Conservation (phyloP, 2,888 invertebrate genomes). For the Drosophila tripunctata region DNA sequence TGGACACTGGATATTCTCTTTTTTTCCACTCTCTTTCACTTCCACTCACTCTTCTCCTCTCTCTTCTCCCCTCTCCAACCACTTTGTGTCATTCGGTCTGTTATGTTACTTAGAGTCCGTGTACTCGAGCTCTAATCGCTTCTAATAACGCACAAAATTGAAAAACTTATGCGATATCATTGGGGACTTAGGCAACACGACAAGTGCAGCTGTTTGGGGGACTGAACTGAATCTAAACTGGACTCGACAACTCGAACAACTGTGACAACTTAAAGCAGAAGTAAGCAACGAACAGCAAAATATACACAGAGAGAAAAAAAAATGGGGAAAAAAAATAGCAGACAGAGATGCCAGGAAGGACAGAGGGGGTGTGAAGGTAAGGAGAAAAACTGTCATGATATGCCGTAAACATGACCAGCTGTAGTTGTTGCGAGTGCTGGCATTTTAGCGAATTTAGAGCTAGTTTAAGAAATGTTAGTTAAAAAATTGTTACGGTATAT, state of each 20-base stretch:
- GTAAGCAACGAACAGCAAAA: slow-evolving; percentile 27
- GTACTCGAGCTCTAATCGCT: slow-evolving; percentile 80
- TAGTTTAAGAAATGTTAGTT: too few relatives aligned
- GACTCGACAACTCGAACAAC: slow-evolving; percentile 75
- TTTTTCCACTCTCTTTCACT: slow-evolving; percentile 2
- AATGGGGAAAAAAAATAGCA: slow-evolving; percentile 5
- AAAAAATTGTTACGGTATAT: too few relatives aligned
- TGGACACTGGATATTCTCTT: slow-evolving; percentile 3
- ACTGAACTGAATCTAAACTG: slow-evolving; percentile 51
- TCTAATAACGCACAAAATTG: slow-evolving; percentile 83
- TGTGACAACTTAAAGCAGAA: slow-evolving; percentile 78
- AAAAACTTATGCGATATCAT: slow-evolving; percentile 83
- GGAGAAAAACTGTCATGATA: slow-evolving; percentile 67
- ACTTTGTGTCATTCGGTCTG: slow-evolving; percentile 5
- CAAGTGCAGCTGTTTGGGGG: slow-evolving; percentile 69
- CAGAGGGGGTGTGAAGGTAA: background rate
- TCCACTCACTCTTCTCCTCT: too few relatives aligned
- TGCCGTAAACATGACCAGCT: slow-evolving; percentile 75
- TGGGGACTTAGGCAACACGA: slow-evolving; percentile 74
- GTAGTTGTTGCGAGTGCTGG: too few relatives aligned
- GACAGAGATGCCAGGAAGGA: background rate
- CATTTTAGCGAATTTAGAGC: too few relatives aligned
- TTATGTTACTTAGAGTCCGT: slow-evolving; percentile 12
- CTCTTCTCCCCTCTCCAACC: background rate
- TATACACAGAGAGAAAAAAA: slow-evolving; percentile 9